Percentiles rank a stretch among this genome's conserved stretches.
Conservation (phyloP, 1,140 invertebrate genomes). For the Danaus plexippus region DNA sequence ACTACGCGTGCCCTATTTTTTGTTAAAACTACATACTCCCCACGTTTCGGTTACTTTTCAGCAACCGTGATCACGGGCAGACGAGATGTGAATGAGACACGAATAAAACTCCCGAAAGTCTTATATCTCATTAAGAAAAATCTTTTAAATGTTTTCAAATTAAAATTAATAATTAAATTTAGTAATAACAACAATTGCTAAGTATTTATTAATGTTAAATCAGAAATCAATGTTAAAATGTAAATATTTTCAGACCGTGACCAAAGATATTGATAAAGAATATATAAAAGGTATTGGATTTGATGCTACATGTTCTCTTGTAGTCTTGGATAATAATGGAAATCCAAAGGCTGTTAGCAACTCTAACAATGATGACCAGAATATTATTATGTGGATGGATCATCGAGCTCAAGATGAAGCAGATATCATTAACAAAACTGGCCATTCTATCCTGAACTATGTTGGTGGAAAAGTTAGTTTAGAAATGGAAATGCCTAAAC, state of each 20-base stretch:
- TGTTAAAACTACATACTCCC: too few species aligned
- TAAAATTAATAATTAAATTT: too few species aligned
- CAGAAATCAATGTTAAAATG: background rate
- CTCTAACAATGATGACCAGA: constrained; percentile 80
- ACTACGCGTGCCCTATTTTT: too few species aligned
- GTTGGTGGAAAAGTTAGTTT: constrained; percentile 93
- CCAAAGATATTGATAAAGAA: constrained; percentile 69
- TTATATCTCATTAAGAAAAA: too few species aligned
- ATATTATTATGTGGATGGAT: constrained; percentile 98
- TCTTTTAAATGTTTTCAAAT: too few species aligned
- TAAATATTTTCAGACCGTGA: constrained; percentile 73
- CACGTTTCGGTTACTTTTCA: too few species aligned
- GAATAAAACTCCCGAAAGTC: too few species aligned
- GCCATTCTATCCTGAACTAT: constrained; percentile 85
- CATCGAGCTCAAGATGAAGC: constrained; percentile 90
- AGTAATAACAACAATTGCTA: background rate
- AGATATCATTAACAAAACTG: constrained; percentile 83
- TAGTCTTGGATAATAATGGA: constrained; percentile 81
- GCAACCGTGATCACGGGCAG: too few species aligned
- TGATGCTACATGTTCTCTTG: constrained; percentile 96
- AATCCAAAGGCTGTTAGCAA: constrained; percentile 83
- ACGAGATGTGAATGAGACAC: too few species aligned
- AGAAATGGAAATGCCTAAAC: constrained; percentile 96
- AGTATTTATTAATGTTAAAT: background rate
- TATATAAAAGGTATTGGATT: constrained; percentile 90